Percentiles rank a stretch among this genome's conserved stretches.
Conservation (phyloP, 1,140 invertebrate species). For the Lineus longissimus region DNA sequence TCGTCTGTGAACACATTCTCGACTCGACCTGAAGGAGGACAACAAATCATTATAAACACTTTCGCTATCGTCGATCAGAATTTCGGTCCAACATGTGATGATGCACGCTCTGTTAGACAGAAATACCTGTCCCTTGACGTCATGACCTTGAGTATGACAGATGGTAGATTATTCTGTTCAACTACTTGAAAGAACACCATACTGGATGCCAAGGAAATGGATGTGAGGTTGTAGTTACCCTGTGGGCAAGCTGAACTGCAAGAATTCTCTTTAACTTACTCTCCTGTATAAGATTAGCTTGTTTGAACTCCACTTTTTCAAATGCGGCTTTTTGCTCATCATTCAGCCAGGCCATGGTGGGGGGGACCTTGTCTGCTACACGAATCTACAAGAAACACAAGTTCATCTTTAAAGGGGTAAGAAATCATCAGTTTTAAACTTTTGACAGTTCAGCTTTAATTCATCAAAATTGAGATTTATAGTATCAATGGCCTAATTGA, state of each 20-base stretch:
- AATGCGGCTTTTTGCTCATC: slow-evolving; percentile 63
- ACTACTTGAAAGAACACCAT: too few relatives aligned
- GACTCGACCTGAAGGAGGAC: slow-evolving; percentile 27
- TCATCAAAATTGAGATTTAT: neutral
- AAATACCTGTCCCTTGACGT: too few relatives aligned
- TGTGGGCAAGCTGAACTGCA: slow-evolving; percentile 8
- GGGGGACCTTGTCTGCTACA: slow-evolving; percentile 87
- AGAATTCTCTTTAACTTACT: slow-evolving; percentile 59
- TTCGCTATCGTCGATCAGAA: neutral
- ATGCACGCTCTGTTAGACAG: neutral
- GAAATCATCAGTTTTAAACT: neutral
- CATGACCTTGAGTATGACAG: too few relatives aligned
- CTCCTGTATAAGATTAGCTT: slow-evolving; percentile 83
- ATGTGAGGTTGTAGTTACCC: too few relatives aligned
- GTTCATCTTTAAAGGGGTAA: neutral
- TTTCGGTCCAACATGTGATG: neutral
- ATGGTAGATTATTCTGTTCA: too few relatives aligned
- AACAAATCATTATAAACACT: neutral
- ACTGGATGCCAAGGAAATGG: too few relatives aligned
- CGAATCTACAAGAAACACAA: slow-evolving; percentile 58
- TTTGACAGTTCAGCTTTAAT: neutral
- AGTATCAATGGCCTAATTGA: neutral
- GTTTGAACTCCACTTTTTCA: slow-evolving; percentile 79
- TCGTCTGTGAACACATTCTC: slow-evolving; percentile 67
- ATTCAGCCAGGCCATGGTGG: slow-evolving; percentile 85